phyloP scores from a whole-genome alignment of 2,888 invertebrate species.

The Cryptus armator region DNA sequence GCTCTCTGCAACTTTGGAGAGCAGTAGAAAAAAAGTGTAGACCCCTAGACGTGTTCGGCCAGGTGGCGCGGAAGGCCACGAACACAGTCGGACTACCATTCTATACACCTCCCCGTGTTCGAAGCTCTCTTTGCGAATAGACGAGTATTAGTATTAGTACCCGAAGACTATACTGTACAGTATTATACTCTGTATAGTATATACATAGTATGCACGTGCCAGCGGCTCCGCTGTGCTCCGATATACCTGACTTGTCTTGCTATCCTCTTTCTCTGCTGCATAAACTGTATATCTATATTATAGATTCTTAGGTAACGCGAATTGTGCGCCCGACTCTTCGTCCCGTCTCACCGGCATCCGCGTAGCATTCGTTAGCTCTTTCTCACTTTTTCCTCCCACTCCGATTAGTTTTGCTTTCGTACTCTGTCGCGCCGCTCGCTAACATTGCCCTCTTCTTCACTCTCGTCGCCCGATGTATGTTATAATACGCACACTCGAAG shows the following conservation, averaged over 20 bases:
- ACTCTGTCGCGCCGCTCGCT: background rate
- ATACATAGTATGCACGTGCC: slow-evolving; percentile 61
- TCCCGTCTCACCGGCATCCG: slow-evolving; percentile 54
- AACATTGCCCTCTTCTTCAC: background rate
- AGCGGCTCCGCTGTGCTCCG: slow-evolving; percentile 42
- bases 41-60: slow-evolving; percentile 75
- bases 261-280: slow-evolving; percentile 26
- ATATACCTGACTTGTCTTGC: slow-evolving; percentile 46
- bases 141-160: background rate
- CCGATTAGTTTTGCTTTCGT: slow-evolving; percentile 25
- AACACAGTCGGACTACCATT: slow-evolving; percentile 18
- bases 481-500: slow-evolving; percentile 34
- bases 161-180: slow-evolving; percentile 20
- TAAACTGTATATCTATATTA: slow-evolving; percentile 62
- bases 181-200: slow-evolving; percentile 39
- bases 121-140: slow-evolving; percentile 14
- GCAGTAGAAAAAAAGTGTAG: slow-evolving; percentile 69
- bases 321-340: slow-evolving; percentile 71
- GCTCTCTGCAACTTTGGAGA: slow-evolving; percentile 61
- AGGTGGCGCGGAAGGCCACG: slow-evolving; percentile 76
- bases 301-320: slow-evolving; percentile 80
- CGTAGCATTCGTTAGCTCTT: slow-evolving; percentile 56
- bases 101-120: background rate
- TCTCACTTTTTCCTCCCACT: slow-evolving; percentile 43
- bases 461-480: slow-evolving; percentile 42